These are phyloP conservation scores for Pardalotus punctatus DNA, from an alignment of 2,113 vertebrate species.

Conservation along the genomic window DNA sequence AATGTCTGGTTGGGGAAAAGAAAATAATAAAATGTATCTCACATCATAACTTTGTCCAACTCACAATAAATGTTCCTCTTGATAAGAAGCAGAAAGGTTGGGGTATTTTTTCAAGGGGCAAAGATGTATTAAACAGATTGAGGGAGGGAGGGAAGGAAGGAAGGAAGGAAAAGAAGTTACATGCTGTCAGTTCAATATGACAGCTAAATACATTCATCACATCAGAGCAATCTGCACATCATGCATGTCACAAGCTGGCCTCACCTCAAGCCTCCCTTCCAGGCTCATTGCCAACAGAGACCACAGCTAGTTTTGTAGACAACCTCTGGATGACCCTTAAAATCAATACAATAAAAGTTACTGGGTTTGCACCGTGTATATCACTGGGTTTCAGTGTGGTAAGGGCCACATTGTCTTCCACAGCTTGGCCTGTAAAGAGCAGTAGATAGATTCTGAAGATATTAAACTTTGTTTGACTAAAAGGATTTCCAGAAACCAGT, in stretches of 20 bases:
- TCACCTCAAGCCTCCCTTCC: not conserved
- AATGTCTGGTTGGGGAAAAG: not conserved
- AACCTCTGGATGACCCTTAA: not conserved
- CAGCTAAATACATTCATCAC: not conserved
- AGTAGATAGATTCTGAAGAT: not conserved
- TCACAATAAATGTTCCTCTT: not conserved
- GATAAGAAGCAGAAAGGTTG: not conserved
- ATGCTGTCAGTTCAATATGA: not conserved
- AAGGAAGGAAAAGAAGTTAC: not conserved
- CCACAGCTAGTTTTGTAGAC: not conserved
- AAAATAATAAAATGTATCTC: not conserved
- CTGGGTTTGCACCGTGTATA: not conserved
- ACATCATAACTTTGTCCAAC: not conserved
- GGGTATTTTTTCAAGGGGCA: not conserved
- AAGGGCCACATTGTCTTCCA: not conserved
- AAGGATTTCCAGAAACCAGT: not conserved
- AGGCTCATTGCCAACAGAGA: not conserved
- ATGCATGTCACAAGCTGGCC: not conserved
- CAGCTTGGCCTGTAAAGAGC: not conserved
- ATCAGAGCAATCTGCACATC: not conserved
- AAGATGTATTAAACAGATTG: not conserved
- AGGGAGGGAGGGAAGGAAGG: not conserved
- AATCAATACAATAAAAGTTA: not conserved
- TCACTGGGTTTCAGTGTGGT: not conserved
- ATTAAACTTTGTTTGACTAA: not conserved